Conservation (phyloP, 2,113 vertebrate species). For the Syngnathoides biaculeatus region DNA sequence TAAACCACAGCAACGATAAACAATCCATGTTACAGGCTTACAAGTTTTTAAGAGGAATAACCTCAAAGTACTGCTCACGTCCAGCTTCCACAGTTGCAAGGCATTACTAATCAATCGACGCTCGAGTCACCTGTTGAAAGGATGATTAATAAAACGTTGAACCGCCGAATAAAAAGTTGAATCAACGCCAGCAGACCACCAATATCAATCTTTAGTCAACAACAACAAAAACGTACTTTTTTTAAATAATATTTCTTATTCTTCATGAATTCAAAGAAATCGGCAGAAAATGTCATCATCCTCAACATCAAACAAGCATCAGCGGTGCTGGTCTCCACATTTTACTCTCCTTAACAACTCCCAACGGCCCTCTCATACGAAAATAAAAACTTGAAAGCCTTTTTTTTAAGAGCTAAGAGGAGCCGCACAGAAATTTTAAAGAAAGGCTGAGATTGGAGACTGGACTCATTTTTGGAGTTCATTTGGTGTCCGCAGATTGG, state of each 20-base stretch:
- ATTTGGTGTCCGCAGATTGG: conserved; percentile 16
- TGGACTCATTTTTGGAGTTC: conserved; percentile 17
- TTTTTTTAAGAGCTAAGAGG: background rate
- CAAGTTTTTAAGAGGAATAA: background rate
- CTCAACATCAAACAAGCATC: conserved; percentile 21
- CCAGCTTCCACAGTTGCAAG: background rate
- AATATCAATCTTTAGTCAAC: background rate
- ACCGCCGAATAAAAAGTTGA: too few species aligned
- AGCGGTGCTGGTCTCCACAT: conserved; percentile 10
- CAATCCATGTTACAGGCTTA: background rate
- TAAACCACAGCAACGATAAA: background rate
- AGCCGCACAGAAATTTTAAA: background rate
- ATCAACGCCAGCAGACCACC: background rate
- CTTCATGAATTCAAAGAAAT: background rate
- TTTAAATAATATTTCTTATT: background rate
- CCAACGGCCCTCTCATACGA: conserved; percentile 14
- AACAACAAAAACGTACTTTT: background rate
- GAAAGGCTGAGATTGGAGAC: conserved; percentile 1
- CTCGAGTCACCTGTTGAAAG: background rate
- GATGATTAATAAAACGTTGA: background rate
- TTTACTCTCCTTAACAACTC: conserved; percentile 23
- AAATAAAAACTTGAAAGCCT: conserved; percentile 22
- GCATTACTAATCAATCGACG: background rate
- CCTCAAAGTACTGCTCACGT: background rate
- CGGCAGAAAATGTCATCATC: background rate